Evolutionary conservation across 92 coral and sea anemone genomes (phyloP).

Genomic region (Ricordea florida): DNA sequence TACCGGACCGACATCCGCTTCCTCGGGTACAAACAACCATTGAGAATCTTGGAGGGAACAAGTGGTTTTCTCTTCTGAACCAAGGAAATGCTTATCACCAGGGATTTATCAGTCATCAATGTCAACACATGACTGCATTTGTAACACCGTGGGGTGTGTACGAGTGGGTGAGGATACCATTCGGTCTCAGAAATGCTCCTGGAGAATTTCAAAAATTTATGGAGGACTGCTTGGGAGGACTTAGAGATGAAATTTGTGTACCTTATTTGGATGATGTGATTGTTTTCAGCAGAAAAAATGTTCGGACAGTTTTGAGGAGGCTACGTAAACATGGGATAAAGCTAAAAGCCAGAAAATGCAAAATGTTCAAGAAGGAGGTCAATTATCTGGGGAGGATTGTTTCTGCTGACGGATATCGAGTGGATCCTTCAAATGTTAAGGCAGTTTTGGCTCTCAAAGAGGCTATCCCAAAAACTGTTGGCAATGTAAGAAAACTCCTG

Average conservation of each 20-base stretch:
- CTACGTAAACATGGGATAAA: slow-evolving; percentile 6
- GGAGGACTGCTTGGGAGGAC: slow-evolving; percentile 49
- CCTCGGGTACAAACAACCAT: slow-evolving; percentile 43
- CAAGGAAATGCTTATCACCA: slow-evolving; percentile 45
- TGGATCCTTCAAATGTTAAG: slow-evolving; percentile 32
- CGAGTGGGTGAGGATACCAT: slow-evolving; percentile 26
- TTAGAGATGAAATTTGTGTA: slow-evolving; percentile 26
- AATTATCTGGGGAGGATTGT: slow-evolving; percentile 26
- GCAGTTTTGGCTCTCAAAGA: slow-evolving; percentile 20
- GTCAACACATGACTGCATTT: slow-evolving; percentile 27
- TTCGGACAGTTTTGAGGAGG: background rate
- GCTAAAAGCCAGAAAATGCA: slow-evolving; percentile 20
- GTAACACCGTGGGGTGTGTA: no score
- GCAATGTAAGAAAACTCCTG: slow-evolving; percentile 16
- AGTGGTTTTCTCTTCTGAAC: slow-evolving; percentile 36
- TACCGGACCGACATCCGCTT: slow-evolving; percentile 46
- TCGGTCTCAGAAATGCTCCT: slow-evolving; percentile 6
- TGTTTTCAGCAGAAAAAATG: background rate
- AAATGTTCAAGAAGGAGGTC: slow-evolving; percentile 5
- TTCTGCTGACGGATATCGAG: slow-evolving; percentile 18
- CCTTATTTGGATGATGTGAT: slow-evolving; percentile 38
- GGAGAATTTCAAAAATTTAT: slow-evolving; percentile 25
- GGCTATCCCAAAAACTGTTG: slow-evolving; percentile 14
- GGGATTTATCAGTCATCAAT: slow-evolving; percentile 15
- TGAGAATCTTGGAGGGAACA: slow-evolving; percentile 44